phyloP scores from a whole-genome alignment of 2,888 invertebrate species.

The Hypsopygia costalis region DNA sequence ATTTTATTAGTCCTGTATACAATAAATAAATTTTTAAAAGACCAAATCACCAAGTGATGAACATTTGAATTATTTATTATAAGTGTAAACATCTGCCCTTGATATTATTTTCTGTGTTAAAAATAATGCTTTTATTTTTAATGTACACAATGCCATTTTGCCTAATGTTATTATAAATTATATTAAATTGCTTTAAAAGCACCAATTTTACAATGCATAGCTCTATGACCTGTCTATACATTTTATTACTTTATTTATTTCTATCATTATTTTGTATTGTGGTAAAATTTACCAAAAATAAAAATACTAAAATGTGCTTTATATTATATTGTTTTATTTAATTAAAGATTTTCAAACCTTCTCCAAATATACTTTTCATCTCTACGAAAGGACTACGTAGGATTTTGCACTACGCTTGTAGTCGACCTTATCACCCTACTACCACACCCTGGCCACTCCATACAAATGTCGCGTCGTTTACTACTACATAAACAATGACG shows the following conservation, averaged over 20 bases:
- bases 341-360: not conserved
- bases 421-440: no score
- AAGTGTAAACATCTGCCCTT: conserved; percentile 69
- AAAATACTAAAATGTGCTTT: conserved; percentile 80
- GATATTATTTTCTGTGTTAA: conserved; percentile 75
- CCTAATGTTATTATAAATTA: conserved; percentile 81
- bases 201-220: conserved; percentile 80
- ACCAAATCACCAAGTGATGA: conserved; percentile 77
- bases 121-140: conserved; percentile 77
- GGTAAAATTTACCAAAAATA: conserved; percentile 81
- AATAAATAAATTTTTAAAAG: conserved; percentile 47
- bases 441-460: no score
- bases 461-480: no score
- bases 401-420: no score
- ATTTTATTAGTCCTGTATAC: conserved; percentile 59
- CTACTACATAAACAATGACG: no score
- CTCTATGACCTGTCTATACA: conserved; percentile 80
- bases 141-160: conserved; percentile 80
- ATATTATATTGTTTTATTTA: conserved; percentile 54
- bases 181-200: conserved; percentile 80
- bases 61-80: conserved; percentile 55
- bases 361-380: no score
- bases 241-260: conserved; percentile 80
- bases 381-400: no score
- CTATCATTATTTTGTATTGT: conserved; percentile 79